A percentile compares a stretch with the other conserved stretches of the same genome.
Evolutionary conservation across 2,888 invertebrate genomes (phyloP).

Genomic region (Pristionchus japonicus): DNA sequence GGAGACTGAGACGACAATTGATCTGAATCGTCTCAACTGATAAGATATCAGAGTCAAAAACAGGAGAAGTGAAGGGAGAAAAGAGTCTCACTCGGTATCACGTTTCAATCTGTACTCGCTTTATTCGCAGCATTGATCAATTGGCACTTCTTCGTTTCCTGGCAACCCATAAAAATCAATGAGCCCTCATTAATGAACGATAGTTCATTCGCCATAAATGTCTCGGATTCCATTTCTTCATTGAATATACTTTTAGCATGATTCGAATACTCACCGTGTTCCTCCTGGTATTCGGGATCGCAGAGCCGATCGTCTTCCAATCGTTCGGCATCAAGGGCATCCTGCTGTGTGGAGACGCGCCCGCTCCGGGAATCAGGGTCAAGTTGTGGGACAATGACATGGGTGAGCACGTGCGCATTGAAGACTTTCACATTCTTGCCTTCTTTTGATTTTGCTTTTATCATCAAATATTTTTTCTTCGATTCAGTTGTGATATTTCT

Average conservation of each 20-base stretch:
- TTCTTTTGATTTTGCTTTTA: not conserved
- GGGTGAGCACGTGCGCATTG: no score
- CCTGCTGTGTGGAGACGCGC: conserved; percentile 40
- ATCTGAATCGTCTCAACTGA: not conserved
- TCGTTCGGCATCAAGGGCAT: conserved; percentile 32
- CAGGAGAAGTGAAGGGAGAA: not conserved
- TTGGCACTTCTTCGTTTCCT: no score
- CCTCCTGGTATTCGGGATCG: not conserved
- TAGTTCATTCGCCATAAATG: no score
- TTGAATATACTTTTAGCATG: not conserved
- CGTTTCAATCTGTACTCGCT: not conserved
- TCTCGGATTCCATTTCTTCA: no score
- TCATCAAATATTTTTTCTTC: not conserved
- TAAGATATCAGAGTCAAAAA: not conserved
- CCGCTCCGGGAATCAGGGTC: conserved; percentile 46
- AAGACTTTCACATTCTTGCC: not conserved
- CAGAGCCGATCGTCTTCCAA: not conserved
- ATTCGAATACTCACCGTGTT: not conserved
- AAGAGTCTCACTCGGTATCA: not conserved
- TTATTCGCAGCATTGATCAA: not conserved
- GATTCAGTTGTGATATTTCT: no score
- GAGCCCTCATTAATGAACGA: no score
- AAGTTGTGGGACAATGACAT: conserved; percentile 45
- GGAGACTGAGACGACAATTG: not conserved
- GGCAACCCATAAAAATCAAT: no score